phyloP scores from a whole-genome alignment of 2,888 invertebrate genomes.

The Bombylius major region DNA sequence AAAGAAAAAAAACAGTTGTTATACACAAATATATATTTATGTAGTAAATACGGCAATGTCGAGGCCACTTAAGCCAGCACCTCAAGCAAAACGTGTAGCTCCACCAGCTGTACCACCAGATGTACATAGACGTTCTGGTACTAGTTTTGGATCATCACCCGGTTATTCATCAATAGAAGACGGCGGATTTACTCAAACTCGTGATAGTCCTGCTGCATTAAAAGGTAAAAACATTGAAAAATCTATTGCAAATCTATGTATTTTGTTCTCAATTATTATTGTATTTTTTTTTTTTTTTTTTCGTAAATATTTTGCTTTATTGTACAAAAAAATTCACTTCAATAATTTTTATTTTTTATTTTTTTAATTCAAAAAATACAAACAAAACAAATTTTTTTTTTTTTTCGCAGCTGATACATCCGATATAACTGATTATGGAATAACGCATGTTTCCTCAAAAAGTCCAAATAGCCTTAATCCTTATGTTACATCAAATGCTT shows the following conservation, averaged over 20 bases:
- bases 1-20: too few species aligned
- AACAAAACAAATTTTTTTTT: too few species aligned
- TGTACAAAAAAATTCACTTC: too few species aligned
- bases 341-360: too few species aligned
- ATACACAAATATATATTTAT: slow-evolving; percentile 17
- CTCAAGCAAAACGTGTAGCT: slow-evolving; percentile 82
- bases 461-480: slow-evolving; percentile 15
- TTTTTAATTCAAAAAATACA: too few species aligned
- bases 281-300: neutral
- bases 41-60: slow-evolving; percentile 70
- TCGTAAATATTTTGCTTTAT: neutral
- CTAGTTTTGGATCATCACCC: slow-evolving; percentile 17
- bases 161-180: slow-evolving; percentile 35
- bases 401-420: slow-evolving; percentile 3
- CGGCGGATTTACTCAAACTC: slow-evolving; percentile 35
- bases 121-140: slow-evolving; percentile 58
- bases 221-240: slow-evolving; percentile 23
- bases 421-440: slow-evolving; percentile 12
- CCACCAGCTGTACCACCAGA: slow-evolving; percentile 63
- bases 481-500: slow-evolving; percentile 37
- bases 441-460: slow-evolving; percentile 10
- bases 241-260: neutral
- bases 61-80: slow-evolving; percentile 70
- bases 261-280: too few species aligned
- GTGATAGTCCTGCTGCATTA: slow-evolving; percentile 34